A percentile compares a stretch with the other conserved stretches of the same genome.
These are phyloP conservation scores for Drosophila anceps DNA, from an alignment of 2,888 invertebrate species.

Conservation along the genomic window DNA sequence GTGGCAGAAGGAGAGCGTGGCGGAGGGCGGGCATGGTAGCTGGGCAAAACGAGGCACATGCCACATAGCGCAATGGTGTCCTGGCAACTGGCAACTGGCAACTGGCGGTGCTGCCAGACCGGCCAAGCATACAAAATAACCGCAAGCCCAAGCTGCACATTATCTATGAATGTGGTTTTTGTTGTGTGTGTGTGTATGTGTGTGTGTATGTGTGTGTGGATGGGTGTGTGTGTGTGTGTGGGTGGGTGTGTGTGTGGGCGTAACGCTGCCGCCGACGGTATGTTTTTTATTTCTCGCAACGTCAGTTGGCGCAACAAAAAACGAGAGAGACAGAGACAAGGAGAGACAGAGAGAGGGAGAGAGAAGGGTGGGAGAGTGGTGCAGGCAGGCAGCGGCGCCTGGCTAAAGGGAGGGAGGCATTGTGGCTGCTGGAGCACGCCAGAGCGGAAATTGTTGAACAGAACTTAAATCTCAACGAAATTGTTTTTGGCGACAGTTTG, in stretches of 20 bases:
- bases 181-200: conserved; percentile 14
- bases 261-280: conserved; percentile 28
- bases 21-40: too few species aligned
- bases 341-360: background rate
- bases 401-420: too few species aligned
- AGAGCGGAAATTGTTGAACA: conserved; percentile 76
- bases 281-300: conserved; percentile 28
- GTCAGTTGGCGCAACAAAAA: conserved; percentile 47
- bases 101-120: conserved; percentile 63
- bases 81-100: conserved; percentile 57
- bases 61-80: conserved; percentile 22
- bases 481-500: conserved; percentile 81
- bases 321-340: conserved; percentile 4
- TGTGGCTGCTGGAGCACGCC: conserved; percentile 21
- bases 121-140: conserved; percentile 80
- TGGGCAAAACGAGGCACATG: conserved; percentile 17
- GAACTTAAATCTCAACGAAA: conserved; percentile 80
- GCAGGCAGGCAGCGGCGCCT: conserved; percentile 3
- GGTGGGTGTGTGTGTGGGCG: conserved; percentile 27
- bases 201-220: background rate
- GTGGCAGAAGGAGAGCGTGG: background rate
- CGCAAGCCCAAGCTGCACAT: conserved; percentile 80
- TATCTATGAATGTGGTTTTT: conserved; percentile 79
- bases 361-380: too few species aligned
- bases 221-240: conserved; percentile 15